phyloP scores from a whole-genome alignment of 2,113 vertebrate genomes.

The Notiomystis cincta region DNA sequence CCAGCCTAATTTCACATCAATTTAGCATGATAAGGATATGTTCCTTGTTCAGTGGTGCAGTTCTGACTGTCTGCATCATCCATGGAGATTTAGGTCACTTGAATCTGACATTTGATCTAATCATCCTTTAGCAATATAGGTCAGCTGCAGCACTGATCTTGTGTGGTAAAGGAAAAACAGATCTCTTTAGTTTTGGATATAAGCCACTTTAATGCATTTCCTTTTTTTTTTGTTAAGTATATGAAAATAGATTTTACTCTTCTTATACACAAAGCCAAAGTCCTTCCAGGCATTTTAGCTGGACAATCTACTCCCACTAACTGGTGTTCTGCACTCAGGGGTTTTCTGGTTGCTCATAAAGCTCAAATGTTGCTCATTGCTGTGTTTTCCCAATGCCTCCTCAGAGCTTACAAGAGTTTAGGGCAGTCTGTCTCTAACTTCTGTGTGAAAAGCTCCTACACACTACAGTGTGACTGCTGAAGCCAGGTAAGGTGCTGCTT shows the following conservation, averaged over 20 bases:
- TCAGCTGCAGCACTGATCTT: background rate
- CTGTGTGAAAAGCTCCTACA: background rate
- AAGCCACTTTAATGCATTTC: background rate
- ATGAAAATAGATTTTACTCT: background rate
- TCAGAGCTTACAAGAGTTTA: background rate
- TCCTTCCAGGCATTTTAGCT: background rate
- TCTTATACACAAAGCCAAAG: background rate
- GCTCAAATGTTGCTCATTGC: background rate
- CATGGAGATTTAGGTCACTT: background rate
- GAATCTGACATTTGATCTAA: background rate
- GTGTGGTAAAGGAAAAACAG: background rate
- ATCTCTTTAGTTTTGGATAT: background rate
- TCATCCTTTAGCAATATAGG: background rate
- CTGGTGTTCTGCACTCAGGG: background rate
- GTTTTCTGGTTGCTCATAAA: background rate
- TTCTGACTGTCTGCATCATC: background rate
- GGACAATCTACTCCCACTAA: background rate
- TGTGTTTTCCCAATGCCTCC: background rate
- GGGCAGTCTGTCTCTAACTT: background rate
- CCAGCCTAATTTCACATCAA: background rate
- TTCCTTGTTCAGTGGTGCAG: background rate
- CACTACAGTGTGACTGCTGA: background rate
- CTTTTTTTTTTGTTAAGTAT: background rate
- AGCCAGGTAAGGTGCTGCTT: background rate
- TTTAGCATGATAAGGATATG: background rate